A percentile compares a stretch with the other conserved stretches of the same genome.
Evolutionary conservation across 2,797 vertebrate species (phyloP).

Genomic region (Neopelma chrysocephalum): DNA sequence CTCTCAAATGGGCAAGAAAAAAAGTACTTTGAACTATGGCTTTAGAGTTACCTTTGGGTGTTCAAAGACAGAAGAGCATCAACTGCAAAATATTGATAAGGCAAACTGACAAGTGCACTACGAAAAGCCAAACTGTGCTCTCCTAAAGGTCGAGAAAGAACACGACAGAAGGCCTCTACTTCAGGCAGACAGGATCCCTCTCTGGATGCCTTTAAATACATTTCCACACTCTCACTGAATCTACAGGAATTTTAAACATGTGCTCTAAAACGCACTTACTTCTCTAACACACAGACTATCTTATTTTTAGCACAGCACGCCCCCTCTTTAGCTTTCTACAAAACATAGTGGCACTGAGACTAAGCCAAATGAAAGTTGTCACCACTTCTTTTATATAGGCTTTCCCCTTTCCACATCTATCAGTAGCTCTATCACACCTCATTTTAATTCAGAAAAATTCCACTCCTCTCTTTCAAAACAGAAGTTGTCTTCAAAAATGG

Average conservation of each 20-base stretch:
- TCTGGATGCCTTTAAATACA: not conserved
- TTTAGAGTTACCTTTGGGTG: not conserved
- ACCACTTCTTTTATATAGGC: not conserved
- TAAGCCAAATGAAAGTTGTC: not conserved
- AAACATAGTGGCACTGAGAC: not conserved
- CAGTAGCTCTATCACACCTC: not conserved
- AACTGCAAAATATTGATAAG: not conserved
- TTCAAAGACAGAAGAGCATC: not conserved
- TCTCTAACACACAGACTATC: not conserved
- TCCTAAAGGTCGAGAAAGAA: not conserved
- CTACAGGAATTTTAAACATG: not conserved
- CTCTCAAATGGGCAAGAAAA: not conserved
- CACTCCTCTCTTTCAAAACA: conserved; percentile 7
- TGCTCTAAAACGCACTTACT: not conserved
- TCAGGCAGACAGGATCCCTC: not conserved
- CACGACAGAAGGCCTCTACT: not conserved
- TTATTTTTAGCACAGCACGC: not conserved
- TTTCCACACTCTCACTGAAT: not conserved
- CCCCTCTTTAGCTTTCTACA: not conserved
- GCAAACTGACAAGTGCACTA: not conserved
- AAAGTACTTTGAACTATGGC: not conserved
- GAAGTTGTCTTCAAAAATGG: not conserved
- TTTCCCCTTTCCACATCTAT: not conserved
- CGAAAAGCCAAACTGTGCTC: not conserved
- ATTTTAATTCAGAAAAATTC: conserved; percentile 13